Base-by-base conservation (phyloP, 1,140 invertebrate species). In the Polypedilum vanderplanki region DNA sequence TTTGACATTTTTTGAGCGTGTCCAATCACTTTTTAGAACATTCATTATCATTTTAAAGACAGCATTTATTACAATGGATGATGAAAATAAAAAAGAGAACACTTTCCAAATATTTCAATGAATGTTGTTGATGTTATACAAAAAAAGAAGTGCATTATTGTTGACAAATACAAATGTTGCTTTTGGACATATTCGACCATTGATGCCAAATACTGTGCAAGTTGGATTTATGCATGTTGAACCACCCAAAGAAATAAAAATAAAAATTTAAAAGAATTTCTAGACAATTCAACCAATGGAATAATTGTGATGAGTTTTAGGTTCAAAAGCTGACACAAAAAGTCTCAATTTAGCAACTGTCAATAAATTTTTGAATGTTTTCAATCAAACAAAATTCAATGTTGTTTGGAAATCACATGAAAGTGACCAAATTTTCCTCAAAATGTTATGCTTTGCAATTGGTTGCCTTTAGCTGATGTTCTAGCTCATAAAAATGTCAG, bases 401-500 rank as follows among this genome's bases (percentile, higher is more conserved):
- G 46, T 57, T 57, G 0, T 57, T 1, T 57, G 46, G 46, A 57
- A 57, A 15, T n/a, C n/a, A 4, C 12, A 57, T 57, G 10, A 57
- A 57, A 57, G 9, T 57, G 12, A 57, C 12, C 10, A n/a, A n/a
- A 15, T 4, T 12, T 57, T 12, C 46, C 46, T 12, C 12, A 57
- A 15, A 57, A 57, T 57, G 10, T 57, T 4, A 15, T n/a, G 4
- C 1, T 57, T 57, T 12, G 12, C 3, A n/a, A 12, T 1, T 57
- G 46, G 46, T 4, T 57, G 46, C 46, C 46, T n/a, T n/a, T 57
- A 12, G 12, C 46, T 57, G 46, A 57, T 57, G 46, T 57, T n/a
- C n/a, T 78, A 81, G 82, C 78, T 17, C 83, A 84, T 77, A 79
- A 77, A 9, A 83, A 83, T 33, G 79, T 81, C 22, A 79, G 75